phyloP scores from a whole-genome alignment of 53 echinoderm and acorn worm species.

The Crossaster papposus region DNA sequence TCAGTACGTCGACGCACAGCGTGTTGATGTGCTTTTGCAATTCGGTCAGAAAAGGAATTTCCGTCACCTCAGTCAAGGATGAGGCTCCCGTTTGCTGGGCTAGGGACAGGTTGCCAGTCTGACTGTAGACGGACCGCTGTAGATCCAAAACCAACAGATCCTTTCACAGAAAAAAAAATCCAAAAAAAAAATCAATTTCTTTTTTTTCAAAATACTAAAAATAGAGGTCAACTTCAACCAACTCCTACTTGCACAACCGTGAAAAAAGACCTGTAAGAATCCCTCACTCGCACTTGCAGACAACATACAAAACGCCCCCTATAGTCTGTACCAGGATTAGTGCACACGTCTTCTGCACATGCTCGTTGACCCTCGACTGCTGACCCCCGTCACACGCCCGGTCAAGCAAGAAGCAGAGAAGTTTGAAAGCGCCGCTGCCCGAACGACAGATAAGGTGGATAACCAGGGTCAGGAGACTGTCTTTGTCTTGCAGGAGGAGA shows the following conservation, averaged over 20 bases:
- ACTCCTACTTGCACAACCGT: neutral
- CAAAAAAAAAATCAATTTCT: neutral
- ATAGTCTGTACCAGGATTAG: constrained; percentile 74
- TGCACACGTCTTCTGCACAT: constrained; percentile 83
- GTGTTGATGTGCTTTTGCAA: constrained; percentile 89
- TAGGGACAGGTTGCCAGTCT: constrained; percentile 74
- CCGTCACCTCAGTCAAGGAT: constrained; percentile 12
- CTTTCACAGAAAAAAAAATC: constrained; percentile 37
- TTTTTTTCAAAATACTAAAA: too few relatives aligned
- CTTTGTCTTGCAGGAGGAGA: constrained; percentile 82
- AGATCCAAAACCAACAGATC: constrained; percentile 83
- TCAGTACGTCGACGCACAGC: constrained; percentile 83
- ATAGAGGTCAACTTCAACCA: too few relatives aligned
- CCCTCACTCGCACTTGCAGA: neutral
- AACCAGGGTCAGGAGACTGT: constrained; percentile 84
- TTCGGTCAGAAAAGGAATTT: constrained; percentile 90
- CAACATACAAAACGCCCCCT: too few relatives aligned
- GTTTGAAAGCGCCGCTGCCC: constrained; percentile 91
- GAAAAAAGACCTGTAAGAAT: neutral
- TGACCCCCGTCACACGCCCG: constrained; percentile 66
- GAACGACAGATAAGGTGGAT: constrained; percentile 97
- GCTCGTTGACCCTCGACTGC: constrained; percentile 70
- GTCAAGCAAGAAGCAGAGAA: constrained; percentile 85
- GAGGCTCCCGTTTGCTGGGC: constrained; percentile 62
- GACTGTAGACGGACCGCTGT: constrained; percentile 87